Evolutionary conservation across 2,888 invertebrate genomes (phyloP).

Genomic region (Ophioninae sp.): DNA sequence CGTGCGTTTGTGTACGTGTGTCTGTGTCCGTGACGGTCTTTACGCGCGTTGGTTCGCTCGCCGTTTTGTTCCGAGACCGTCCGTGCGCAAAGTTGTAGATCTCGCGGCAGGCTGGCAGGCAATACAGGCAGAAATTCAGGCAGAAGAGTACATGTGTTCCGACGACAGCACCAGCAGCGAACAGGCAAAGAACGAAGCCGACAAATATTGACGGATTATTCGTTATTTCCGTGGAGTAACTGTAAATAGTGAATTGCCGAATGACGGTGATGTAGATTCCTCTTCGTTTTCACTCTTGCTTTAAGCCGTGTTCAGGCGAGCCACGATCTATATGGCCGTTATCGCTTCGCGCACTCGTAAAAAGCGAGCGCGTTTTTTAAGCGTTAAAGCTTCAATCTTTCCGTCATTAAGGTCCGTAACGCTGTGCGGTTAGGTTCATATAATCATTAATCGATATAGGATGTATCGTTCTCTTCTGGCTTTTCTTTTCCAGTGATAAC

Average conservation of each 20-base stretch:
- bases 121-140: conserved; percentile 59
- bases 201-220: conserved; percentile 25
- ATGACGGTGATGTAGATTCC: conserved; percentile 4
- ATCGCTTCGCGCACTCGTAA: neutral
- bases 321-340: neutral
- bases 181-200: conserved; percentile 41
- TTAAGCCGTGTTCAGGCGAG: neutral
- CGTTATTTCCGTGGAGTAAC: conserved; percentile 32
- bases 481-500: neutral
- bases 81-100: conserved; percentile 65
- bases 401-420: neutral
- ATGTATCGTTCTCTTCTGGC: neutral
- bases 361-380: neutral
- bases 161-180: conserved; percentile 17
- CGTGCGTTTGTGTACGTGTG: conserved; percentile 4
- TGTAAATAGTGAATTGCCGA: conserved; percentile 20
- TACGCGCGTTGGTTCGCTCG: conserved; percentile 6
- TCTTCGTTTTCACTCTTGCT: conserved; percentile 2
- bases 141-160: conserved; percentile 39
- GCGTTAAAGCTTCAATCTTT: neutral
- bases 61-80: conserved; percentile 54
- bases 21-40: conserved; percentile 10
- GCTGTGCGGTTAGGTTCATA: neutral
- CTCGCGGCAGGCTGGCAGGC: conserved; percentile 55
- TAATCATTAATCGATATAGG: neutral